Evolutionary conservation across 2,113 vertebrate genomes (phyloP), one percentile per base, ranked within the genome.

Genomic region (Corythornis cristatus): DNA sequence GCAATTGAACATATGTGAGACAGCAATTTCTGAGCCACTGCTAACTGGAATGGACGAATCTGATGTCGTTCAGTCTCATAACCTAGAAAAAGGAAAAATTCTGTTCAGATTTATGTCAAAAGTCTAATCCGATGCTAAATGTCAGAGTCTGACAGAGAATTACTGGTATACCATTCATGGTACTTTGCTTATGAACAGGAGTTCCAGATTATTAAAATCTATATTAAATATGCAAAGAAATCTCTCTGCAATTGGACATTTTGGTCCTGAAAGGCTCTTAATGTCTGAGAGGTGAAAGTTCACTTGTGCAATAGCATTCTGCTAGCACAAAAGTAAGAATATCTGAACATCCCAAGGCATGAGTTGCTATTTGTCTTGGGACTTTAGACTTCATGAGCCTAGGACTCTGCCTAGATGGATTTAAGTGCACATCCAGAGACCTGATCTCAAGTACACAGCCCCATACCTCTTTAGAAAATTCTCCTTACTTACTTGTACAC

Each of bases 1-100:
- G 99, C 99, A 50, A 99, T 99, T 37, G 99, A 99, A 86, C 99
- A 99, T 89, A 99, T 98, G 5, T 99, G 99, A 45, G 99, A 99
- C 56, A 99, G 98, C 68, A 99, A 97, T 96, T 99, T 99, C 96
- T 99, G 98, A 19, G 99, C 99, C 94, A 99, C 99, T 0, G 99
- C 99, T 73, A 99, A 96, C 97, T 99, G 99, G 95, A 99, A 98
- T 28, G 99, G 99, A 67, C 98, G 98, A n/a, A 99, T 96, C 57
- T 98, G 97, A 40, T 97, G 98, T 57, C 98, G 98, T 75, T 99
- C 98, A 66, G 97, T 91, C 4, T 83, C 89, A 84, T 96, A 97
- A 96, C 97, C 98, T 98, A 94, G 64, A 96, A 91, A 91, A 94
- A 95, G 72, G 40, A 28, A 96, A 92, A 95, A 91, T 70, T 70